Evolutionary conservation across 2,113 vertebrate species (phyloP).

Genomic region (Erinaceus europaeus): DNA sequence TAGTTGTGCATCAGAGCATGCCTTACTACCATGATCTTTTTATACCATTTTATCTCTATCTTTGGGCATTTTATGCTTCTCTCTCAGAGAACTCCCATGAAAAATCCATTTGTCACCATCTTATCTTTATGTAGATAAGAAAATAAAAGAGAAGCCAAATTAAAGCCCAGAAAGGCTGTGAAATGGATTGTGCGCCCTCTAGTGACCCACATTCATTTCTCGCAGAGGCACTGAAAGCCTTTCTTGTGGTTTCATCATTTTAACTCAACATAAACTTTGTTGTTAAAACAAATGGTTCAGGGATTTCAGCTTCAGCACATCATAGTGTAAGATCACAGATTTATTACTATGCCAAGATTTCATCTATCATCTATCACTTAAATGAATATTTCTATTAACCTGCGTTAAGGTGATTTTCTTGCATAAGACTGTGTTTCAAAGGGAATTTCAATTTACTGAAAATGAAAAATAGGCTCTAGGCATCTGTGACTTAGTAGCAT

Average conservation of each 20-base stretch:
- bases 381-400: conserved; percentile 10
- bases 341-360: not conserved
- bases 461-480: conserved; percentile 18
- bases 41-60: conserved; percentile 42
- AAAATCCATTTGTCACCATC: conserved; percentile 57
- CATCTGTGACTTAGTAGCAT: not conserved
- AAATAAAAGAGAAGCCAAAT: conserved; percentile 38
- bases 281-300: conserved; percentile 37
- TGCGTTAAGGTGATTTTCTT: conserved; percentile 27
- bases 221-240: not conserved
- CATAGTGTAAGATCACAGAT: not conserved
- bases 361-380: not conserved
- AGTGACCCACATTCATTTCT: conserved; percentile 67
- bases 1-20: conserved; percentile 24
- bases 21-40: conserved; percentile 45
- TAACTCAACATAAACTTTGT: not conserved
- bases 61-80: conserved; percentile 48
- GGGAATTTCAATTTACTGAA: not conserved
- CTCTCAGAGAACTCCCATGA: conserved; percentile 25
- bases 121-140: conserved; percentile 34
- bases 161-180: not conserved
- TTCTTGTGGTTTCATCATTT: conserved; percentile 37
- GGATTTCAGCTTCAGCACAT: not conserved
- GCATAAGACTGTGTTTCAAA: conserved; percentile 24
- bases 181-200: conserved; percentile 77